These are phyloP conservation scores for Onthophagus sagittarius DNA, from an alignment of 2,888 invertebrate genomes.

Conservation along the genomic window DNA sequence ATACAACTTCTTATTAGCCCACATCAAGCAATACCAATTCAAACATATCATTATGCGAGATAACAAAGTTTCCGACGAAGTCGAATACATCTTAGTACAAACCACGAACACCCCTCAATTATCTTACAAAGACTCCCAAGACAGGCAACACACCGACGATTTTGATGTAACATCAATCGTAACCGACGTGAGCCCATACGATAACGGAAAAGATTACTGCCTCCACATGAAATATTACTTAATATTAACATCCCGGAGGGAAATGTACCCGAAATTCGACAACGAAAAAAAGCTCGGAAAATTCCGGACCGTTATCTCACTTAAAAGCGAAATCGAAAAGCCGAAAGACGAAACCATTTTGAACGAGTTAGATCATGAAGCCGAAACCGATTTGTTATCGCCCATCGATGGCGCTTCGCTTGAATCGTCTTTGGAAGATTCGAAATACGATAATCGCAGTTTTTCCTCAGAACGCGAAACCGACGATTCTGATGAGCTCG, in stretches of 20 bases:
- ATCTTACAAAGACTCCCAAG: constrained; percentile 57
- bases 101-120: constrained; percentile 56
- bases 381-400: background rate
- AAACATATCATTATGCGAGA: constrained; percentile 60
- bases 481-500: background rate
- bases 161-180: constrained; percentile 66
- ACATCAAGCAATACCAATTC: constrained; percentile 65
- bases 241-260: constrained; percentile 58
- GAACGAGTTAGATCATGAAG: background rate
- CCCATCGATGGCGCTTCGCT: background rate
- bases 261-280: constrained; percentile 59
- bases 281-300: constrained; percentile 59
- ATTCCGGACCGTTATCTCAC: constrained; percentile 57
- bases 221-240: constrained; percentile 58
- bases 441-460: background rate
- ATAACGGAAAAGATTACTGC: constrained; percentile 39
- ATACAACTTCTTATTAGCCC: constrained; percentile 65
- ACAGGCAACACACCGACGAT: constrained; percentile 59
- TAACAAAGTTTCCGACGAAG: constrained; percentile 42
- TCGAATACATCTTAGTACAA: constrained; percentile 63
- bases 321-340: constrained; percentile 24
- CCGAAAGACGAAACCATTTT: constrained; percentile 16
- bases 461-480: constrained; percentile 1
- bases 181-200: constrained; percentile 52
- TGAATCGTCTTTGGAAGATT: background rate